Evolutionary conservation across 1,140 invertebrate genomes (phyloP).

Genomic region (Drosophila bocqueti): DNA sequence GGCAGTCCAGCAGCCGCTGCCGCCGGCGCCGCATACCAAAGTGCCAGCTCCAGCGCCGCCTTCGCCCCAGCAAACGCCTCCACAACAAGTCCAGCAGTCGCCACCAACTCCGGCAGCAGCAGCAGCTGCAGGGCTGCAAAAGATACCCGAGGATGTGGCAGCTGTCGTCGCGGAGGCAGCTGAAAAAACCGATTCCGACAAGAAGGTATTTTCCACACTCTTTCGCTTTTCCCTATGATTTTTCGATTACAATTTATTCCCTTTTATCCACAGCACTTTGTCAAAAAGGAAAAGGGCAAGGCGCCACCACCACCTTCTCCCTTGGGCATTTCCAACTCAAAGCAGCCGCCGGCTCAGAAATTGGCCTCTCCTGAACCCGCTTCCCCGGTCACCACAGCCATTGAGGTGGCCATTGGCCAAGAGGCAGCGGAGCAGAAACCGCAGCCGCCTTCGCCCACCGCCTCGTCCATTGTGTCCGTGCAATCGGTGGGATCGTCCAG

Average conservation of each 20-base stretch:
- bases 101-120: constrained; percentile 32
- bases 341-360: constrained; percentile 50
- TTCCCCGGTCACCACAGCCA: constrained; percentile 63
- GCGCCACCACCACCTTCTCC: constrained; percentile 88
- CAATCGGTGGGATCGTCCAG: constrained; percentile 70
- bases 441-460: constrained; percentile 86
- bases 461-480: constrained; percentile 82
- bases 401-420: constrained; percentile 79
- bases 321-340: constrained; percentile 15
- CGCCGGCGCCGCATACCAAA: constrained; percentile 63
- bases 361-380: constrained; percentile 13
- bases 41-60: constrained; percentile 77
- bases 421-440: constrained; percentile 57
- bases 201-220: constrained; percentile 47
- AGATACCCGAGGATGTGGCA: constrained; percentile 58
- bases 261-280: constrained; percentile 70
- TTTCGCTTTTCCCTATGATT: not conserved
- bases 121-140: constrained; percentile 48
- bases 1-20: constrained; percentile 34
- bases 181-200: constrained; percentile 43
- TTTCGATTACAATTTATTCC: not conserved
- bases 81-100: constrained; percentile 50
- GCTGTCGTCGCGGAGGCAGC: constrained; percentile 20
- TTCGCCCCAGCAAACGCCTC: constrained; percentile 40
- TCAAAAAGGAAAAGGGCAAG: constrained; percentile 90